Percentiles rank a stretch among this genome's conserved stretches.
Conservation (phyloP, 1,140 invertebrate genomes). For the Dufourea novaeangliae region DNA sequence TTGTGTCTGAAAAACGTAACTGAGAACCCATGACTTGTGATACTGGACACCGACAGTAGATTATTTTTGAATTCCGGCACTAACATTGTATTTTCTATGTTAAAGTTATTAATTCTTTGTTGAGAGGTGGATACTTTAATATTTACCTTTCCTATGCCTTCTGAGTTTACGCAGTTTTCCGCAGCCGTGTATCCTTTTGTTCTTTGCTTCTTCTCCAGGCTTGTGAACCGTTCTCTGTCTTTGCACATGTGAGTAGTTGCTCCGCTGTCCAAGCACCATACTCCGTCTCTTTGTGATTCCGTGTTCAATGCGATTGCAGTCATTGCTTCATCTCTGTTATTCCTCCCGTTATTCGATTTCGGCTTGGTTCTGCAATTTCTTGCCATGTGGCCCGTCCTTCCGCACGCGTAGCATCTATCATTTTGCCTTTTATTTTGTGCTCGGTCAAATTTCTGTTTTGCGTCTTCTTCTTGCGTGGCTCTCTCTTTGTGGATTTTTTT, state of each 20-base stretch:
- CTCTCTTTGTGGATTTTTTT: too few relatives aligned
- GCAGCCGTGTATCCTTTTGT: neutral
- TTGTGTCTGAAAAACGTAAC: neutral
- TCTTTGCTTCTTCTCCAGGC: neutral
- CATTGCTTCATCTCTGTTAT: neutral
- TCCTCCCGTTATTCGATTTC: neutral
- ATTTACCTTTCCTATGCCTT: neutral
- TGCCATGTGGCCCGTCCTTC: neutral
- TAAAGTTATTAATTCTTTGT: neutral
- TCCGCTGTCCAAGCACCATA: neutral
- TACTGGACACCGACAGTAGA: neutral
- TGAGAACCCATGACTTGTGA: neutral
- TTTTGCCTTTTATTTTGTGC: too few relatives aligned
- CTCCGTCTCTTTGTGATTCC: neutral
- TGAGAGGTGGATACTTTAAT: neutral
- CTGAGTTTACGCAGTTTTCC: neutral
- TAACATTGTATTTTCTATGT: neutral
- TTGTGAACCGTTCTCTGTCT: neutral
- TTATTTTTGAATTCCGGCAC: slow-evolving; percentile 10
- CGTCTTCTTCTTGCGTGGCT: too few relatives aligned
- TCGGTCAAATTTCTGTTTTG: too few relatives aligned
- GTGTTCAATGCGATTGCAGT: neutral
- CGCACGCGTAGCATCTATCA: too few relatives aligned
- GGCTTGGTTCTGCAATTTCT: slow-evolving; percentile 7
- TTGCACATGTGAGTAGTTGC: neutral